Evolutionary conservation across 1,140 invertebrate species (phyloP), one percentile per base, ranked within the genome.

Genomic region (Episyrphus balteatus): DNA sequence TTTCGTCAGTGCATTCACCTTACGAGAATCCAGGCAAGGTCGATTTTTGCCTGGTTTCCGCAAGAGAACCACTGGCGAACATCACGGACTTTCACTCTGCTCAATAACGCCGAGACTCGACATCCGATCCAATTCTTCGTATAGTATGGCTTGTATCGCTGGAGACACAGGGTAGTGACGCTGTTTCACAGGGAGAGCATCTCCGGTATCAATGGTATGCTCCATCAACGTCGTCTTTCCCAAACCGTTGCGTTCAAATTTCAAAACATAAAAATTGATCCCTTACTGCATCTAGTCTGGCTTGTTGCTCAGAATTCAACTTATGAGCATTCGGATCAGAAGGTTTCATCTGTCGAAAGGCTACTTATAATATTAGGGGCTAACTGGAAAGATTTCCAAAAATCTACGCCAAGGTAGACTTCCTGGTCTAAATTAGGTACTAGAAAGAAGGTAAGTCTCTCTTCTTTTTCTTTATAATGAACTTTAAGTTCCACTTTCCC

Each of bases 1-100:
- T 17, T 42, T 21, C 14, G 40, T 42, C 13, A 13, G 50, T 2
- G 17, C 26, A 47, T 64, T 62, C 5, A 61, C 13, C 18, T 54
- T 53, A 9, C 61, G 34, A 45, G 43, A 60, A 47, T 62, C 56
- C 0, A 63, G 44, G 39, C 61, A 63, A n/a, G 60, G 53, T 3
- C 59, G 38, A 6, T 44, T 40, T 14, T 48, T 46, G 0, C 51
- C 51, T 43, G 57, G 49, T 7, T 62, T 61, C 46, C 47, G 42
- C 7, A 59, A 53, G 26, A 62, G 45, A 13, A 21, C 40, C 14
- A 42, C 40, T 21, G 40, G 40, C 12, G 40, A 42, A 5, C 15
- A 13, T n/a, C 40, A 42, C 12, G 15, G 15, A 18, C 40, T 42
- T 21, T 42, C 13, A 13, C 15, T 18, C 40, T 42, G 3, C 41